Percentiles rank a stretch among this genome's conserved stretches.
Conservation (phyloP, 2,888 invertebrate genomes). For the Tyria jacobaeae region DNA sequence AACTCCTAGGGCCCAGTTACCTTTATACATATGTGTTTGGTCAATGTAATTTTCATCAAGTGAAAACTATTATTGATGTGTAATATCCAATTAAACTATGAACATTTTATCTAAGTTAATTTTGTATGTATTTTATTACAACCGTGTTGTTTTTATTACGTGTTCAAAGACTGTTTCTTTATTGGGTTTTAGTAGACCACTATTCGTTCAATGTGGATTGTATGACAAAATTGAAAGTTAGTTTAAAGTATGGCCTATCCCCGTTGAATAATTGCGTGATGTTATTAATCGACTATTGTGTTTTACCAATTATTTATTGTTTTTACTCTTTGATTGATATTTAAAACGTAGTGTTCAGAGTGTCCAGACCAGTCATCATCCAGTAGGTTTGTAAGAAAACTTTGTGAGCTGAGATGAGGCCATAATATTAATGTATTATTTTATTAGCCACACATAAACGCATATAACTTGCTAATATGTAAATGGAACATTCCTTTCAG, state of each 20-base stretch:
- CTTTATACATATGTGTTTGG: conserved; percentile 21
- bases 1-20: background rate
- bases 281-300: conserved; percentile 17
- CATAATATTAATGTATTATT: conserved; percentile 52
- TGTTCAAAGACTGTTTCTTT: conserved; percentile 62
- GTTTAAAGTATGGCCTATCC: conserved; percentile 7
- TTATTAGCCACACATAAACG: conserved; percentile 41
- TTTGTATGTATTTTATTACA: conserved; percentile 42
- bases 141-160: conserved; percentile 45
- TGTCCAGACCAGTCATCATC: conserved; percentile 65
- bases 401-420: conserved; percentile 79
- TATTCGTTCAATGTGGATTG: conserved; percentile 42
- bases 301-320: conserved; percentile 27
- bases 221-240: conserved; percentile 4
- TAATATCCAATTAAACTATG: conserved; percentile 45
- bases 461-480: conserved; percentile 36
- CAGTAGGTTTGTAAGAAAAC: conserved; percentile 81
- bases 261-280: conserved; percentile 7
- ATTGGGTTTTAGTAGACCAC: conserved; percentile 52
- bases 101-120: conserved; percentile 46
- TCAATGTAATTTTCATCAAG: conserved; percentile 77
- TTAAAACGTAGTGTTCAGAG: conserved; percentile 46
- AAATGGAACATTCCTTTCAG: conserved; percentile 75
- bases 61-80: conserved; percentile 76
- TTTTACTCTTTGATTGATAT: conserved; percentile 42